Percentiles rank a stretch among this genome's conserved stretches.
Conservation (phyloP, 2,797 vertebrate species). For the Pithecia hirsuta region DNA sequence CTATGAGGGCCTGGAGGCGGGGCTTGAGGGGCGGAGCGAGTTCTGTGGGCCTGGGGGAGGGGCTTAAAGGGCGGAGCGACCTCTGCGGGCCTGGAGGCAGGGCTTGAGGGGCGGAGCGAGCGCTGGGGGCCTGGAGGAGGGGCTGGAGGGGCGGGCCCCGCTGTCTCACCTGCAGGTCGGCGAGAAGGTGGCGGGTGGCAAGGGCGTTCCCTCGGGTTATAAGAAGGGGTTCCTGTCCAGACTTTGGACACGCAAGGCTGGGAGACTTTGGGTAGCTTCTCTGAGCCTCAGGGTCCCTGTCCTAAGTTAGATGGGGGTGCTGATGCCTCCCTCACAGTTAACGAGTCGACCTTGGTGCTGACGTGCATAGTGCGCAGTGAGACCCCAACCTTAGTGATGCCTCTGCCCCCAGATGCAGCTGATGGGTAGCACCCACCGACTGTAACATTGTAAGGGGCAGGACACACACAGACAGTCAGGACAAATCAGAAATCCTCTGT, state of each 20-base stretch:
- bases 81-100: no score
- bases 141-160: fast-evolving
- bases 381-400: fast-evolving
- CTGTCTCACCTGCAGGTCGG: fast-evolving
- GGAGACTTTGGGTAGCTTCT: not conserved
- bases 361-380: no score
- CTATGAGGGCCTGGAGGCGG: no score
- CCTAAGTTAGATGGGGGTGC: not conserved
- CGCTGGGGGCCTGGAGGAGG: no score
- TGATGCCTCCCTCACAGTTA: not conserved
- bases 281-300: not conserved
- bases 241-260: not conserved
- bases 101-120: not conserved
- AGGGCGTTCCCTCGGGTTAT: not conserved
- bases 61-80: no score
- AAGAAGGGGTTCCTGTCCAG: not conserved
- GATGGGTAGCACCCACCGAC: fast-evolving
- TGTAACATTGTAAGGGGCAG: fast-evolving
- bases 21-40: no score
- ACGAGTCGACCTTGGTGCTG: fast-evolving
- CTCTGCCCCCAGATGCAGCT: fast-evolving
- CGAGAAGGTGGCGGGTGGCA: fast-evolving
- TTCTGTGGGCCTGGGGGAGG: no score
- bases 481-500: not conserved
- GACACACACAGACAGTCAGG: not conserved